Conservation (phyloP, 2,113 vertebrate species). For the Limnothrissa miodon region DNA sequence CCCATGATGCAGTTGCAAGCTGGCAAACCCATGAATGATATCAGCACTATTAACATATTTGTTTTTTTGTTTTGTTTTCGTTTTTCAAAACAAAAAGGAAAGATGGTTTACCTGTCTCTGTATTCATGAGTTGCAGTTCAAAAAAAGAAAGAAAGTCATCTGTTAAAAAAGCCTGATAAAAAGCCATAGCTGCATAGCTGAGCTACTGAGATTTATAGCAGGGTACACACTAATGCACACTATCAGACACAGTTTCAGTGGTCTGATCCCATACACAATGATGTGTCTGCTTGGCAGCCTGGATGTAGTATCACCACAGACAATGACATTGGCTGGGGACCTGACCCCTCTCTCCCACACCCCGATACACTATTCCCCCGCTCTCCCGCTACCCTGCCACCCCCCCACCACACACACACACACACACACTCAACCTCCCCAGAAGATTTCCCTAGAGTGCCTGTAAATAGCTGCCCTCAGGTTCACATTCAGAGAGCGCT, state of each 20-base stretch:
- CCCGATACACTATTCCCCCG: too few species aligned
- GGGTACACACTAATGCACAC: neutral
- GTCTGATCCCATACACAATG: neutral
- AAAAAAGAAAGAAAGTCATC: constrained; percentile 41
- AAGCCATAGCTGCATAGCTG: neutral
- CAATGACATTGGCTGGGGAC: neutral
- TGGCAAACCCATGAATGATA: constrained; percentile 28
- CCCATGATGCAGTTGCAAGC: constrained; percentile 17
- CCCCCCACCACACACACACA: neutral
- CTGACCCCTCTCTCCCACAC: neutral
- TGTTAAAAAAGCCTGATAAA: constrained; percentile 31
- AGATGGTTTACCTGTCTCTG: constrained; percentile 57
- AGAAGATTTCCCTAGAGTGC: constrained; percentile 20
- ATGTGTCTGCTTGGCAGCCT: neutral
- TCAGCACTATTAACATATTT: constrained; percentile 25
- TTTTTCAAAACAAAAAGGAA: neutral
- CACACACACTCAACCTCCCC: neutral
- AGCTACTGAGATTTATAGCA: neutral
- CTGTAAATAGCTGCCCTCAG: constrained; percentile 37
- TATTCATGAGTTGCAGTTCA: constrained; percentile 47
- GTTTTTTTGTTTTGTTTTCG: neutral
- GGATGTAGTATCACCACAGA: neutral
- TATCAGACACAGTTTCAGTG: neutral
- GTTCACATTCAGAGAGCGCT: constrained; percentile 6
- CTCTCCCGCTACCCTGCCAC: too few species aligned